phyloP scores from a whole-genome alignment of 2,113 vertebrate genomes.

The Pseudorectes ferrugineus region DNA sequence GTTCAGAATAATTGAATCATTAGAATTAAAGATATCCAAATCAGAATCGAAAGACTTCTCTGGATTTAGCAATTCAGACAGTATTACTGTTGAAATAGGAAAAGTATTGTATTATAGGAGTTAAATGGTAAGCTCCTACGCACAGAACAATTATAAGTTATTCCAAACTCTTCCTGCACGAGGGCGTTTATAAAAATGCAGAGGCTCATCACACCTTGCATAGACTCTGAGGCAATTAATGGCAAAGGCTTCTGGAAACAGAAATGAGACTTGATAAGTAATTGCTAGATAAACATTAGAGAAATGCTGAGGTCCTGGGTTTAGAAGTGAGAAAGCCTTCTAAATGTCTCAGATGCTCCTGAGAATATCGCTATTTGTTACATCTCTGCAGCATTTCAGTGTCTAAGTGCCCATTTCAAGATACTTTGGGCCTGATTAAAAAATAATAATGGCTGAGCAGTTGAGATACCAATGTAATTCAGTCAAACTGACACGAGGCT shows the following conservation, averaged over 20 bases:
- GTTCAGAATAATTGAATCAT: background rate
- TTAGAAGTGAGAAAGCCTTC: background rate
- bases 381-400: background rate
- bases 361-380: background rate
- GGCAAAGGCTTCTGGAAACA: background rate
- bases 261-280: slow-evolving; percentile 19
- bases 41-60: background rate
- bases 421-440: slow-evolving; percentile 31
- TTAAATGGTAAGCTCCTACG: background rate
- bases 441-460: background rate
- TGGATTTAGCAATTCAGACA: background rate
- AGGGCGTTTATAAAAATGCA: background rate
- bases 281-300: slow-evolving; percentile 1
- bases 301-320: slow-evolving; percentile 17
- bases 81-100: background rate
- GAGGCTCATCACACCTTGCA: background rate
- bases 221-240: background rate
- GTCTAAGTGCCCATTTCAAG: background rate
- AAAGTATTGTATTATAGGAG: background rate
- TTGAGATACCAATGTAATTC: background rate
- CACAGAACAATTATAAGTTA: background rate
- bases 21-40: background rate
- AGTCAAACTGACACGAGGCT: background rate
- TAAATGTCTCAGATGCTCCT: background rate
- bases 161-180: background rate